Percentiles rank a stretch among this genome's conserved stretches.
Conservation (phyloP, 2,888 invertebrate species). For the Thysanoteuthis rhombus region DNA sequence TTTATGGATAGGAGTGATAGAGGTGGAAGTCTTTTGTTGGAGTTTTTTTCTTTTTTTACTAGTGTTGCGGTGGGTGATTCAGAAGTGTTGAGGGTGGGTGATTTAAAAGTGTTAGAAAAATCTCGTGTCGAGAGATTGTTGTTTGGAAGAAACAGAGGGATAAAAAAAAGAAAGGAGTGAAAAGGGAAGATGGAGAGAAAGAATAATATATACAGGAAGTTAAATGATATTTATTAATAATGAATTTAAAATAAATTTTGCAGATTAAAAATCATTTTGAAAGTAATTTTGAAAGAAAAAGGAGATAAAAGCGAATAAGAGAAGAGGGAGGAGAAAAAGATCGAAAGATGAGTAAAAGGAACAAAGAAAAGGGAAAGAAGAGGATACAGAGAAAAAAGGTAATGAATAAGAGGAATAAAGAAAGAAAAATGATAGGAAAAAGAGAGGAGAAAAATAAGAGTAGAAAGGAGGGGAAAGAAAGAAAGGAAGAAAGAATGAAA, state of each 20-base stretch:
- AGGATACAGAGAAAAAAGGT: not conserved
- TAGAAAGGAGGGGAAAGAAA: too few species aligned
- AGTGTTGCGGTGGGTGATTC: not conserved
- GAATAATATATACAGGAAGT: not conserved
- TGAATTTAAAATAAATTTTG: too few species aligned
- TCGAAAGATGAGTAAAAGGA: fast-evolving
- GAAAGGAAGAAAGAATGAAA: too few species aligned
- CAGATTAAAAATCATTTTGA: too few species aligned
- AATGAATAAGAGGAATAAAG: too few species aligned
- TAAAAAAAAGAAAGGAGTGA: not conserved
- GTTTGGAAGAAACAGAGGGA: not conserved
- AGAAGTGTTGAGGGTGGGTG: not conserved
- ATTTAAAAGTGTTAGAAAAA: not conserved
- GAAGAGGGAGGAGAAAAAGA: not conserved
- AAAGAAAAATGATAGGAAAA: too few species aligned
- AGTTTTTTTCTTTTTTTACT: not conserved
- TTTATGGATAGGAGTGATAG: not conserved
- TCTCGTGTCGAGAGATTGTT: not conserved
- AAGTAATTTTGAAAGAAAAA: not conserved
- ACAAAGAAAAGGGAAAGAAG: not conserved
- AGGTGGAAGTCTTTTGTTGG: not conserved
- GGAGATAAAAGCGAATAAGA: not conserved
- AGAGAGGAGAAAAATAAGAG: too few species aligned
- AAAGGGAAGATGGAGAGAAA: too few species aligned
- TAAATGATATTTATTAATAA: too few species aligned